These are phyloP conservation scores for Coelogynopora nodosa DNA, from an alignment of 2,888 invertebrate species.

Conservation along the genomic window DNA sequence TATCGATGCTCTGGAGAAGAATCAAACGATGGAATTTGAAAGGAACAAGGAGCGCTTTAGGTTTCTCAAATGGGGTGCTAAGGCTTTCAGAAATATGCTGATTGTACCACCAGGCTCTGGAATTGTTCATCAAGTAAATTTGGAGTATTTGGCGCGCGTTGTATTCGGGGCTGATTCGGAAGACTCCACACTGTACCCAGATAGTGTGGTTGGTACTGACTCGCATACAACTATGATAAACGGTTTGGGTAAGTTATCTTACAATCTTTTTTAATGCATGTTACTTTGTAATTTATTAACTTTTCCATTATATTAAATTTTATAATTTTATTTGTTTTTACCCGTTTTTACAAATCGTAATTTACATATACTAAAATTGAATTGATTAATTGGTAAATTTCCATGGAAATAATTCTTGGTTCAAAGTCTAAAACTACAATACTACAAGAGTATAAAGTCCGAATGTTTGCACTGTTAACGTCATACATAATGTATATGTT, in stretches of 20 bases:
- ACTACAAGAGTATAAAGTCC: too few relatives aligned
- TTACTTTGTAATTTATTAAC: too few relatives aligned
- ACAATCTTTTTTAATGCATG: too few relatives aligned
- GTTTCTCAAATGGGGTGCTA: slow-evolving; percentile 97
- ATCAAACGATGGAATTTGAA: slow-evolving; percentile 88
- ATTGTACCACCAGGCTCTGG: slow-evolving; percentile 97
- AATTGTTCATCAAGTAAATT: slow-evolving; percentile 95
- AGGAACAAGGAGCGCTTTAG: slow-evolving; percentile 90
- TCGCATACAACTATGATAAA: slow-evolving; percentile 99
- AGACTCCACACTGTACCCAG: slow-evolving; percentile 72
- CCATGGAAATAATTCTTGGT: too few relatives aligned
- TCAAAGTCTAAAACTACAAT: too few relatives aligned
- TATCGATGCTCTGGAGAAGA: slow-evolving; percentile 80
- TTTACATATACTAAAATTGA: too few relatives aligned
- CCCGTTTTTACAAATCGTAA: too few relatives aligned
- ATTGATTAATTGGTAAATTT: too few relatives aligned
- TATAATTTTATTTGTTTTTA: too few relatives aligned
- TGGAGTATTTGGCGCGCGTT: slow-evolving; percentile 85
- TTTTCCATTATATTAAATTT: too few relatives aligned
- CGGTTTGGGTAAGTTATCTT: slow-evolving; percentile 75
- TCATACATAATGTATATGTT: too few relatives aligned
- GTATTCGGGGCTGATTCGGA: slow-evolving; percentile 69
- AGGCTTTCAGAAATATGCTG: slow-evolving; percentile 87
- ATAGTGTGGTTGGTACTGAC: slow-evolving; percentile 92
- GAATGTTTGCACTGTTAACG: too few relatives aligned